Percentiles rank a stretch among this genome's conserved stretches.
Conservation (phyloP, 2,113 vertebrate species). For the Rostratula benghalensis region DNA sequence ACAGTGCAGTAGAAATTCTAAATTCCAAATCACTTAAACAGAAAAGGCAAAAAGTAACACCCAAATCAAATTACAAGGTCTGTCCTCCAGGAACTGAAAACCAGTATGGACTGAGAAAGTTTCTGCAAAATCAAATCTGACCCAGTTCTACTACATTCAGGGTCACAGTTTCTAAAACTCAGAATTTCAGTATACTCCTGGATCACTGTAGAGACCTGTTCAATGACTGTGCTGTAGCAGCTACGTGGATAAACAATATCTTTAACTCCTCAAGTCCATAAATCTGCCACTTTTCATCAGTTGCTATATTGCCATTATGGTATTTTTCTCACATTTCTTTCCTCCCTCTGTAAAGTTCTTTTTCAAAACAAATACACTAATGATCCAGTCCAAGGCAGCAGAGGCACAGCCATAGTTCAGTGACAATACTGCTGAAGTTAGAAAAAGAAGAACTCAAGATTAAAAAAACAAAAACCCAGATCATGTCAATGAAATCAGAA, state of each 20-base stretch:
- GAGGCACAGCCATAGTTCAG: neutral
- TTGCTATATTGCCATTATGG: neutral
- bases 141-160: neutral
- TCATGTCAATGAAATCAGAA: neutral
- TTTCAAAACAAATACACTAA: neutral
- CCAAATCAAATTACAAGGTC: neutral
- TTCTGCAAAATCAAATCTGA: neutral
- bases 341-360: neutral
- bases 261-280: neutral
- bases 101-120: neutral
- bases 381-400: neutral
- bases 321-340: neutral
- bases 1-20: neutral
- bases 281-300: neutral
- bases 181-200: neutral
- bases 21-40: neutral
- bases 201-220: neutral
- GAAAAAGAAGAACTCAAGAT: neutral
- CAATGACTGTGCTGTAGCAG: neutral
- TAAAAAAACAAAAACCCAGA: neutral
- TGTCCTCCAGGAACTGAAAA: neutral
- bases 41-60: neutral
- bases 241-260: neutral
- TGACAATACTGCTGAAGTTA: neutral
- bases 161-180: neutral